Evolutionary conservation across 2,888 invertebrate genomes (phyloP), one percentile per base, ranked within the genome.

Genomic region (Stenodema calcarata): DNA sequence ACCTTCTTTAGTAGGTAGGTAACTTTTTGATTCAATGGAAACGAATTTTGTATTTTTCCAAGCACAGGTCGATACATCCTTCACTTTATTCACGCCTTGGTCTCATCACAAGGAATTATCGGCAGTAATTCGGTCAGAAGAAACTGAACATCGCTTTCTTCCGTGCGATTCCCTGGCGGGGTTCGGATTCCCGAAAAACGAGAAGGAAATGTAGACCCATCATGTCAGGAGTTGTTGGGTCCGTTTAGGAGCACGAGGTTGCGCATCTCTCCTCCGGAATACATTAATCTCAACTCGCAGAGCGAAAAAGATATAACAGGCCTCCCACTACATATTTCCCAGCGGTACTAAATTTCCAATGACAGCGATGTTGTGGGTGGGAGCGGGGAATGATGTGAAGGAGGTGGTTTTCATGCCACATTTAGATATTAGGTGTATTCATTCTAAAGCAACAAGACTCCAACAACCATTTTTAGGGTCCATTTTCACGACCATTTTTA

Each of bases 201-300:
- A 62, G 62, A 23, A 27, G 23, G 27, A 62, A 62, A 23, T 12
- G 62, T 23, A 12, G 62, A 23, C 62, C 23, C 27, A 62, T 62
- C 23, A 23, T 62, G 62, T 62, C 62, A 47, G 78, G 27, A 47
- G 44, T 78, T 42, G 44, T 78, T 42, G 44, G 75, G 44, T 18
- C 27, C 78, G 78, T 44, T 27, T 35, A 44, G 44, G 44, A 78
- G 44, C 78, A 44, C 44, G 27, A 78, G 78, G 78, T 78, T 78
- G 41, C 78, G 42, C 75, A 16, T 42, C 35, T 41, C 76, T 78
- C 78, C 78, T 42, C 42, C 44, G 62, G 78, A 78, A 78, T 78
- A 78, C 78, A 78, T 78, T 78, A 78, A 78, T 78, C 78, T 78
- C 78, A 78, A 44, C 78, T 18, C 18, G 62, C 78, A 44, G 12